Base-by-base conservation (phyloP, 2,888 invertebrate genomes). In the Rhyacophila evoluta region DNA sequence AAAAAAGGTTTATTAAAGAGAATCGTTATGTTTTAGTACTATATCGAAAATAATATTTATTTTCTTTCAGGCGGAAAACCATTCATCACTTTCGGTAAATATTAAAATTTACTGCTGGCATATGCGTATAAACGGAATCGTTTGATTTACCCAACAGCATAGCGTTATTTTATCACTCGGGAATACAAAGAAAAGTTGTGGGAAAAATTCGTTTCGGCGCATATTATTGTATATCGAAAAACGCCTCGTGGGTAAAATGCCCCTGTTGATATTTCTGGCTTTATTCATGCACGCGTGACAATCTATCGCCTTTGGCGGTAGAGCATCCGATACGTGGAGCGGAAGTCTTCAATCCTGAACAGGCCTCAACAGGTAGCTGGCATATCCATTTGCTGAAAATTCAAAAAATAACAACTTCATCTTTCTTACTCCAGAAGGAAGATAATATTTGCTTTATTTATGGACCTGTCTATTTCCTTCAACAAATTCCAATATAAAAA, bases 321-420 rank as follows among this genome's bases (percentile, higher is more conserved):
- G 69, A 33, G 19, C 55, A 55, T 55, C 55, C 55, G 55, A 55
- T 55, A 55, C 69, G 69, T 33, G 29, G n/a, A 19, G 69, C 69
- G 69, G 69, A 69, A 69, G 69, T 69, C 69, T 69, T 69, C 72
- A 67, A 72, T 15, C 69, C 55, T 67, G 39, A 41, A 25, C 25
- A 29, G 55, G 36, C 37, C 37, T 76, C 76, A 76, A 76, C 76
- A 76, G 76, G 76, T 76, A 27, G 72, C 29, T 25, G 39, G 41
- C 6, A 28, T n/a, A 28, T 37, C 33, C 70, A 27, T 76, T 76
- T 76, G 41, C 71, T 76, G 67, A 12, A 33, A 36, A 37, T 76
- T 72, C 72, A 76, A 76, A 76, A n/a, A 76, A 72, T 55, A 55
- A 55, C 55, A 33, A 41, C 33, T 72, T 19, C 15, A 37, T n/a